These are phyloP conservation scores for Taurulus bubalis DNA, from an alignment of 2,113 vertebrate species.

Conservation along the genomic window DNA sequence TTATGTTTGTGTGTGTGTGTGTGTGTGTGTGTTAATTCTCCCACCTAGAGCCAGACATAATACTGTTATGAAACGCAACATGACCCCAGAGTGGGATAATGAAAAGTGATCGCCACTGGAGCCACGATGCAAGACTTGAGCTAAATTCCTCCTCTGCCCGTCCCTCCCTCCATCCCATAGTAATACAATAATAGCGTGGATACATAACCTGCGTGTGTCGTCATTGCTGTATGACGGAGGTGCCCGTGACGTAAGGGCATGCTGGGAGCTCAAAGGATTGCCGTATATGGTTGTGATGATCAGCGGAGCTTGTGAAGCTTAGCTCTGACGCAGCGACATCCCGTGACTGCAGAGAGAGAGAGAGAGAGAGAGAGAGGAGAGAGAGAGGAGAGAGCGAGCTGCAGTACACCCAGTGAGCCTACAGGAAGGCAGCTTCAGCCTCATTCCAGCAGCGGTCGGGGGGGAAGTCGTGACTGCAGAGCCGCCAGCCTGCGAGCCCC, in stretches of 20 bases:
- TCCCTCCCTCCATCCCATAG: conserved; percentile 26
- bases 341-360: conserved; percentile 66
- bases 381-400: conserved; percentile 42
- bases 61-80: conserved; percentile 65
- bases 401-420: conserved; percentile 52
- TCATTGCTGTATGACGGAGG: conserved; percentile 66
- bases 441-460: conserved; percentile 28
- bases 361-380: conserved; percentile 22
- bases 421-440: conserved; percentile 43
- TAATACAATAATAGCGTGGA: conserved; percentile 43
- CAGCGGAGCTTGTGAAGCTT: conserved; percentile 39
- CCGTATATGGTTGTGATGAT: conserved; percentile 77
- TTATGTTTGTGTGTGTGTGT: conserved; percentile 5
- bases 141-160: conserved; percentile 18
- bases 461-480: conserved; percentile 74
- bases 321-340: conserved; percentile 69
- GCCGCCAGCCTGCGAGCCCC: conserved; percentile 54
- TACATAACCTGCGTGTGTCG: conserved; percentile 71
- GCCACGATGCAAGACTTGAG: conserved; percentile 31
- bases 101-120: conserved; percentile 43
- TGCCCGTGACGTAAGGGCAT: conserved; percentile 54
- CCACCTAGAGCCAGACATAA: conserved; percentile 61
- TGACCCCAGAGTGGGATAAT: conserved; percentile 42
- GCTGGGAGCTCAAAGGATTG: conserved; percentile 67
- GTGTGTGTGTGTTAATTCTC: conserved; percentile 34